A percentile compares a stretch with the other conserved stretches of the same genome.
Conservation (phyloP, 2,888 invertebrate genomes). For the Taenaris catops region DNA sequence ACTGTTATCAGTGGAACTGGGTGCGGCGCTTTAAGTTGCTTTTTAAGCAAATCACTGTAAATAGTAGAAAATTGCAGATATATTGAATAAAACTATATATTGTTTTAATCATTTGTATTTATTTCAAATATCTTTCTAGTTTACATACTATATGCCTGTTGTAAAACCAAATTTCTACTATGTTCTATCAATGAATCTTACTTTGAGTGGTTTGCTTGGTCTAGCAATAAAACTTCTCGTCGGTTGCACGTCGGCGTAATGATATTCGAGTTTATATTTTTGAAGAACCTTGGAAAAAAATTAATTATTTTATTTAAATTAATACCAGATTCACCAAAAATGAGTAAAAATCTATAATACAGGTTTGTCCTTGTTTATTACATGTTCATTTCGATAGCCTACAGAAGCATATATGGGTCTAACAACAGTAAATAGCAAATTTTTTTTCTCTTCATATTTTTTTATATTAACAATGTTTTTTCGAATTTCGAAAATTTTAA, state of each 20-base stretch:
- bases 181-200: conserved; percentile 81
- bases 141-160: not conserved
- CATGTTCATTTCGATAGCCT: too few relatives aligned
- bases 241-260: conserved; percentile 82
- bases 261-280: conserved; percentile 82
- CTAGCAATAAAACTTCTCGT: conserved; percentile 78
- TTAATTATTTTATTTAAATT: too few relatives aligned
- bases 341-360: too few relatives aligned
- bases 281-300: conserved; percentile 67
- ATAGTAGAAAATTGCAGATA: not conserved
- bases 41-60: not conserved
- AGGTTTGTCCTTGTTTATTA: too few relatives aligned
- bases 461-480: too few relatives aligned
- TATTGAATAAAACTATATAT: not conserved
- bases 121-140: conserved; percentile 1
- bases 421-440: too few relatives aligned
- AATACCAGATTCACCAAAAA: too few relatives aligned
- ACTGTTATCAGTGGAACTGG: too few relatives aligned
- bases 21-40: too few relatives aligned
- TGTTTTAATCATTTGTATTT: not conserved
- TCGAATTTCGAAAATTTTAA: too few relatives aligned
- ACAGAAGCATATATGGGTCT: too few relatives aligned
- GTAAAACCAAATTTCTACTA: conserved; percentile 29
- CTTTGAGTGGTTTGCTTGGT: conserved; percentile 81
- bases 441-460: too few relatives aligned